A percentile compares a stretch with the other conserved stretches of the same genome.
phyloP scores from a whole-genome alignment of 2,113 vertebrate genomes.

The Gadus macrocephalus region DNA sequence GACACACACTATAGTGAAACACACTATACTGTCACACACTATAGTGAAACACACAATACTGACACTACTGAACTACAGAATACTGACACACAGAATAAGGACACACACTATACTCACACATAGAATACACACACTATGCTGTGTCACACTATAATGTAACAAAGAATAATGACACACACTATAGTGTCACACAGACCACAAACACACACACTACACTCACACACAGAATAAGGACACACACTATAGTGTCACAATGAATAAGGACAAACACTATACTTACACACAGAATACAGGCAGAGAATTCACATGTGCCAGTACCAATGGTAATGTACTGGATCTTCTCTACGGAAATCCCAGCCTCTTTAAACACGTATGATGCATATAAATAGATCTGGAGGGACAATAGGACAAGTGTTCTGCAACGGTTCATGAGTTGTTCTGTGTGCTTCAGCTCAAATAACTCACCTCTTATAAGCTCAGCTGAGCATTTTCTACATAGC shows the following conservation, averaged over 20 bases:
- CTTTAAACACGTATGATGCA: constrained; percentile 80
- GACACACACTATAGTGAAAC: too few relatives aligned
- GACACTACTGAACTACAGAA: too few relatives aligned
- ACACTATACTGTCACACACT: too few relatives aligned
- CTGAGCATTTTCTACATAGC: constrained; percentile 35
- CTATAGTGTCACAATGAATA: neutral
- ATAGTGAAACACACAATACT: too few relatives aligned
- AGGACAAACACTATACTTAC: constrained; percentile 73
- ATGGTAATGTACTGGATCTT: constrained; percentile 81
- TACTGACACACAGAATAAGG: too few relatives aligned
- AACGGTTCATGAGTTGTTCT: constrained; percentile 13
- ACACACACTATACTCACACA: too few relatives aligned
- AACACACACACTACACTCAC: too few relatives aligned
- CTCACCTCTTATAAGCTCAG: constrained; percentile 38
- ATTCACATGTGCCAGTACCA: constrained; percentile 84
- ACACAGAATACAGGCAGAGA: constrained; percentile 76
- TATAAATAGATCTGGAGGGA: constrained; percentile 84
- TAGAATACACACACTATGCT: too few relatives aligned
- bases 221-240: too few relatives aligned
- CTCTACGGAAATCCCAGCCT: constrained; percentile 76
- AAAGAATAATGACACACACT: too few relatives aligned
- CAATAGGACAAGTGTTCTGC: constrained; percentile 11
- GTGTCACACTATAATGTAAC: too few relatives aligned
- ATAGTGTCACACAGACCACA: too few relatives aligned
- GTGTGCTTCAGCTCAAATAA: constrained; percentile 9